A percentile compares a stretch with the other conserved stretches of the same genome.
Evolutionary conservation across 2,888 invertebrate species (phyloP).

Genomic region (Phymatocera aterrima): DNA sequence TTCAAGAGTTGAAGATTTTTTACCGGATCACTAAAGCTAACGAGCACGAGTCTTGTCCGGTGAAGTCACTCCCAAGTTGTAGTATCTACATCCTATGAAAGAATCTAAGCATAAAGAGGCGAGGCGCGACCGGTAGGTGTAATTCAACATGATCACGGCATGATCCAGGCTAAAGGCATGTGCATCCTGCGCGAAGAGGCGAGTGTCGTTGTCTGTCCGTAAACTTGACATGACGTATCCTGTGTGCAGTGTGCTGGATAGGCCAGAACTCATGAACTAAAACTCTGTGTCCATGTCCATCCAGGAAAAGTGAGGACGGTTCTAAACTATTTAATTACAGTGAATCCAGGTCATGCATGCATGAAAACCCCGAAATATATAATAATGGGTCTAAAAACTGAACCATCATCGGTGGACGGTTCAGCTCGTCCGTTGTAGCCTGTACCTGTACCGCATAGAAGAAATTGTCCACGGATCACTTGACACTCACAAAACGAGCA

Average conservation of each 20-base stretch:
- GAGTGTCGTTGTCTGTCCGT: slow-evolving; percentile 42
- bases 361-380: neutral
- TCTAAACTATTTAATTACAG: slow-evolving; percentile 46
- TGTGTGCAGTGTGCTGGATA: slow-evolving; percentile 39
- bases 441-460: slow-evolving; percentile 1
- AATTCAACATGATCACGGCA: slow-evolving; percentile 3
- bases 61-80: too few species aligned
- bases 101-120: neutral
- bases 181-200: slow-evolving; percentile 32
- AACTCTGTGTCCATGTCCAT: slow-evolving; percentile 42
- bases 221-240: slow-evolving; percentile 52
- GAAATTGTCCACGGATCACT: slow-evolving; percentile 59
- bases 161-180: neutral
- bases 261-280: neutral
- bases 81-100: too few species aligned
- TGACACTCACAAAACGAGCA: slow-evolving; percentile 53
- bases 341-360: neutral
- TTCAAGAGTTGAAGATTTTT: too few species aligned
- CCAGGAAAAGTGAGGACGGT: too few species aligned
- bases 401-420: too few species aligned
- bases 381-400: slow-evolving; percentile 24
- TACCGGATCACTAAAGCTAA: too few species aligned
- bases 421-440: too few species aligned
- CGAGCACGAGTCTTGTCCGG: too few species aligned
- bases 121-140: slow-evolving; percentile 15